Percentiles rank a stretch among this genome's conserved stretches.
These are phyloP conservation scores for Eupithecia pulchellata DNA, from an alignment of 2,888 invertebrate genomes.

Conservation along the genomic window DNA sequence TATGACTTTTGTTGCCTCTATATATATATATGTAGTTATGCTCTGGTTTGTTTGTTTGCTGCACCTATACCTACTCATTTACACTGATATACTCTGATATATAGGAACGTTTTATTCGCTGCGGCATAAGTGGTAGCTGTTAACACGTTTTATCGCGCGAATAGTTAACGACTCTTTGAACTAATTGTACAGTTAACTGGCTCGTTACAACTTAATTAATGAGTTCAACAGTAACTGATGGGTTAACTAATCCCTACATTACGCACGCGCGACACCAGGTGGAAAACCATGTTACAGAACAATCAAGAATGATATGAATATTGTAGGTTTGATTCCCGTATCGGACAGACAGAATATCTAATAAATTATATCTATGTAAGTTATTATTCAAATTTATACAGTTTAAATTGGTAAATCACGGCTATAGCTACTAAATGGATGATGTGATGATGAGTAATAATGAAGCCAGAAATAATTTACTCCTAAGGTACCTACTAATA, in stretches of 20 bases:
- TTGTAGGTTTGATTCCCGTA: neutral
- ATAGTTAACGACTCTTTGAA: constrained; percentile 40
- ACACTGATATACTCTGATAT: neutral
- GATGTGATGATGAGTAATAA: no score
- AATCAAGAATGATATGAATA: neutral
- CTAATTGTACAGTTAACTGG: constrained; percentile 36
- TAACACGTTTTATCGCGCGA: constrained; percentile 36
- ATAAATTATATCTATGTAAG: no score
- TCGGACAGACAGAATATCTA: no score
- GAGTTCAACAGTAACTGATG: constrained; percentile 25
- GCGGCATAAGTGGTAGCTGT: constrained; percentile 30
- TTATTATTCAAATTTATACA: no score
- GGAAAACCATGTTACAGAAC: neutral
- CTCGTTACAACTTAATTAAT: constrained; percentile 37
- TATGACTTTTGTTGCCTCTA: neutral
- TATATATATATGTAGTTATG: no score
- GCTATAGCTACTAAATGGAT: no score
- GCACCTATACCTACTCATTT: no score
- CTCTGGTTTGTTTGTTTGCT: no score
- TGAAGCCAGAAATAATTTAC: no score
- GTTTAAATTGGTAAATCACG: no score
- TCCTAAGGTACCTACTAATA: no score
- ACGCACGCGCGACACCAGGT: neutral
- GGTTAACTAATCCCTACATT: constrained; percentile 14
- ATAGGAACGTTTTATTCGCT: neutral